Evolutionary conservation across 53 echinoderm and acorn worm genomes (phyloP).

Genomic region (Mesocentrotus franciscanus): DNA sequence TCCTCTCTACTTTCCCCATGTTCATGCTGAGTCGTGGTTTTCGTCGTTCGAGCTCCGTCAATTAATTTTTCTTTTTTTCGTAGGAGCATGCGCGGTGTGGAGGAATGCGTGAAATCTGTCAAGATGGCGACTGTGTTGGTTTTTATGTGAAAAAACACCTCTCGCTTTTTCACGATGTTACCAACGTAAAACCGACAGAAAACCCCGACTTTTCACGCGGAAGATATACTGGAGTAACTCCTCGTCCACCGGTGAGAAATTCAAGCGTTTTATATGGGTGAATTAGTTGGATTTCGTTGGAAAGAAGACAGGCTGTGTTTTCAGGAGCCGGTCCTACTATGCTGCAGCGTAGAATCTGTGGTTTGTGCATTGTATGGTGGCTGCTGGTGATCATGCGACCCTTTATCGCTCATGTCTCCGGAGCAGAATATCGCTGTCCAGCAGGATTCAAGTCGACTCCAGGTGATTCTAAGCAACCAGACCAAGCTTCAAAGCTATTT

Average conservation of each 20-base stretch:
- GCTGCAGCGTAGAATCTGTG: slow-evolving; percentile 31
- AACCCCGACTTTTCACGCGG: slow-evolving; percentile 47
- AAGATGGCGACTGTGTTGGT: slow-evolving; percentile 67
- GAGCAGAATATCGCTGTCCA: slow-evolving; percentile 35
- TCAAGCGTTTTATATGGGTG: slow-evolving; percentile 46
- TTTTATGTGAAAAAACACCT: slow-evolving; percentile 67
- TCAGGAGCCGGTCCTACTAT: slow-evolving; percentile 52
- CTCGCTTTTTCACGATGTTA: slow-evolving; percentile 65
- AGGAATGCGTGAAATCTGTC: slow-evolving; percentile 63
- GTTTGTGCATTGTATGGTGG: slow-evolving; percentile 57
- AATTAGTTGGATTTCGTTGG: slow-evolving; percentile 1
- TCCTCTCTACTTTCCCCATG: background rate
- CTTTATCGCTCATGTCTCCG: slow-evolving; percentile 50
- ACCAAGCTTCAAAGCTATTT: slow-evolving; percentile 12
- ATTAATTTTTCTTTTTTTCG: slow-evolving; percentile 65
- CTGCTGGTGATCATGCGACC: slow-evolving; percentile 26
- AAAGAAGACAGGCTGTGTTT: slow-evolving; percentile 51
- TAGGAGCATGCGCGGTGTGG: slow-evolving; percentile 67
- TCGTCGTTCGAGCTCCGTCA: slow-evolving; percentile 52
- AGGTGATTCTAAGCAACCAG: slow-evolving; percentile 55
- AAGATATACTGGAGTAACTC: slow-evolving; percentile 59
- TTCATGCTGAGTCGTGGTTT: slow-evolving; percentile 39
- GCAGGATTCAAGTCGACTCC: slow-evolving; percentile 40
- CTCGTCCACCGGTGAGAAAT: slow-evolving; percentile 32
- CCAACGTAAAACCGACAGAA: slow-evolving; percentile 39